Base-by-base conservation (phyloP, 37 sponge, comb jelly and placozoan species). In the Ephydatia muelleri region DNA sequence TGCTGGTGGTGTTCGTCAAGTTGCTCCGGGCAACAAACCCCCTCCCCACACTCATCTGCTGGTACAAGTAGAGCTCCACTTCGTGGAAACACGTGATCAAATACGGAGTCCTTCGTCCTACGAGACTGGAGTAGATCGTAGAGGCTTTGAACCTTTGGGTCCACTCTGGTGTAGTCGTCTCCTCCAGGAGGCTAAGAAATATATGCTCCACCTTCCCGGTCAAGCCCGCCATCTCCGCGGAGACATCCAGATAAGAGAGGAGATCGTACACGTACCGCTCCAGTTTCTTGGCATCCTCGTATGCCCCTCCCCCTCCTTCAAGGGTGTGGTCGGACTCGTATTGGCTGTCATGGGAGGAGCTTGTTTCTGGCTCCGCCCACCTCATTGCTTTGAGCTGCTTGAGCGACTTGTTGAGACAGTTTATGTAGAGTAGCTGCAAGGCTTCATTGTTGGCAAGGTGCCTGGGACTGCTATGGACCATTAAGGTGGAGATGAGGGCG, bases 121-220 rank as follows among this genome's bases (percentile, higher is more conserved):
- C 65, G 5, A 95, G 86, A 79, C 96, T 92, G 23, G 93, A 71
- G 76, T 95, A 92, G 1, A 95, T 74, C 31, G 34, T 70, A 26
- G 73, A 68, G 5, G 66, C 38, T 0, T 87, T 78, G 77, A 93
- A 93, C n/a, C 30, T 34, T 0, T 29, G 33, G 19, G 29, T 21
- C 27, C 6, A 6, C 27, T 49, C 78, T 12, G 75, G 82, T 22
- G 57, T 72, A 4, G 34, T 48, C 0, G 23, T 5, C 1, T 12
- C 47, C 77, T 38, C 77, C 5, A 95, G 81, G 43, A 95, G 79
- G 8, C 21, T 49, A 35, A 82, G 57, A 32, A 95, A 92, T 0
- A 92, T 32, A 0, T 39, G 74, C 66, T 92, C 95, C 4, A 95
- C 27, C 25, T 72, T 38, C 36, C 78, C 87, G 3, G 68, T 76